Evolutionary conservation across 2,888 invertebrate genomes (phyloP), one percentile per base, ranked within the genome.

Genomic region (Amblyjoppa fuscipennis): DNA sequence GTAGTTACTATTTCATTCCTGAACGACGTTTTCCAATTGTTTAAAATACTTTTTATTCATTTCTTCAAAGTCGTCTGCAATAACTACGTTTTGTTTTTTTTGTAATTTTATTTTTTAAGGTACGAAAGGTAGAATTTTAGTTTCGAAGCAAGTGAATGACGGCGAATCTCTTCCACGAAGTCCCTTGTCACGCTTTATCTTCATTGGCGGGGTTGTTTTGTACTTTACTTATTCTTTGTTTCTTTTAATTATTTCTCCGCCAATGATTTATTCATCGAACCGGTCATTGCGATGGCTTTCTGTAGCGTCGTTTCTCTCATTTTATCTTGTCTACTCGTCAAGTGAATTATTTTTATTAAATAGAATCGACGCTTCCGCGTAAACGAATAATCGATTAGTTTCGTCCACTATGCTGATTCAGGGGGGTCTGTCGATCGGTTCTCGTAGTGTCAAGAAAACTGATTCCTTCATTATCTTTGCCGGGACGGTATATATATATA

Each of bases 131-230:
- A 86, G 82, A 28, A 87, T 87, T 90, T 91, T 91, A 91, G 84
- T 91, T 91, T 91, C 31, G 64, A 90, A 89, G 89, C 86, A 89
- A 91, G 88, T 83, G 88, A 90, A 90, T 88, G 90, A 91, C 91
- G 91, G 90, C 89, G 89, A 92, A 92, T 89, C 89, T 91, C 92
- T 92, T 92, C 89, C 92, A 90, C 89, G 89, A 91, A 91, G 90
- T 92, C 89, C 70, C 41, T 79, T 56, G 87, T 90, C 88, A 78
- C 85, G n/a, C 49, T 75, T 49, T 64, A 49, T 64, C 59, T 82
- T 74, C 80, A 79, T 83, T 73, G 75, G 83, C 83, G 83, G 76
- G 79, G 83, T 81, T 80, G 75, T 71, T 84, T 85, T 85, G 81
- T 79, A 81, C 75, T 84, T 68, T 80, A 83, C 84, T 49, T 81